phyloP scores from a whole-genome alignment of 1,140 invertebrate genomes.

The Bombus superbus region DNA sequence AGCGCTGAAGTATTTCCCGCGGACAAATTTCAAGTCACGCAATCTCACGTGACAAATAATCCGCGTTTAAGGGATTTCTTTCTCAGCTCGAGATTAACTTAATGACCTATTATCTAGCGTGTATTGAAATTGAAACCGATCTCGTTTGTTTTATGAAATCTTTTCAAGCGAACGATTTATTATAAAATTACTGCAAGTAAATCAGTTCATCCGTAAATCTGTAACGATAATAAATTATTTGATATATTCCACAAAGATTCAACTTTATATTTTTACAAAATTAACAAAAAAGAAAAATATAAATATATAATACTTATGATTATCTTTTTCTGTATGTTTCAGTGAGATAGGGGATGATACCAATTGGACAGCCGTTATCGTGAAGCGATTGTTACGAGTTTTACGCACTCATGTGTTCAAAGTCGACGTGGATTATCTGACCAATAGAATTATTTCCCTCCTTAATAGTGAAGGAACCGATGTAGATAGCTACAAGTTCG shows the following conservation, averaged over 20 bases:
- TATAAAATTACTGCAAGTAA: neutral
- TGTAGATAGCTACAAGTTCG: constrained; percentile 49
- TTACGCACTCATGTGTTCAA: constrained; percentile 77
- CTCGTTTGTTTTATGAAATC: neutral
- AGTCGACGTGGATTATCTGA: constrained; percentile 71
- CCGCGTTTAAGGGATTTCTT: neutral
- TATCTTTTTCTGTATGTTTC: neutral
- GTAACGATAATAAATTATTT: neutral
- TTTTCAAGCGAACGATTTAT: neutral
- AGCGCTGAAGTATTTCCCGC: neutral
- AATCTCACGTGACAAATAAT: neutral
- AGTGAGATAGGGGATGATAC: constrained; percentile 42
- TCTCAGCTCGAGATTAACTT: neutral
- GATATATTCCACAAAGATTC: neutral
- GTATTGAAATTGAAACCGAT: neutral
- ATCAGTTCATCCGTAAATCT: neutral
- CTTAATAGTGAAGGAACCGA: constrained; percentile 41
- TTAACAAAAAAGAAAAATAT: neutral
- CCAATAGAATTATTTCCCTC: neutral
- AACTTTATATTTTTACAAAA: neutral
- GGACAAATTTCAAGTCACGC: constrained; percentile 22
- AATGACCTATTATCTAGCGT: neutral
- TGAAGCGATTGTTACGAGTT: constrained; percentile 67
- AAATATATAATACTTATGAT: neutral
- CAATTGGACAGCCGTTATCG: constrained; percentile 65